Percentiles rank a stretch among this genome's conserved stretches.
Conservation (phyloP, 2,797 vertebrate genomes). For the Myotis myotis region DNA sequence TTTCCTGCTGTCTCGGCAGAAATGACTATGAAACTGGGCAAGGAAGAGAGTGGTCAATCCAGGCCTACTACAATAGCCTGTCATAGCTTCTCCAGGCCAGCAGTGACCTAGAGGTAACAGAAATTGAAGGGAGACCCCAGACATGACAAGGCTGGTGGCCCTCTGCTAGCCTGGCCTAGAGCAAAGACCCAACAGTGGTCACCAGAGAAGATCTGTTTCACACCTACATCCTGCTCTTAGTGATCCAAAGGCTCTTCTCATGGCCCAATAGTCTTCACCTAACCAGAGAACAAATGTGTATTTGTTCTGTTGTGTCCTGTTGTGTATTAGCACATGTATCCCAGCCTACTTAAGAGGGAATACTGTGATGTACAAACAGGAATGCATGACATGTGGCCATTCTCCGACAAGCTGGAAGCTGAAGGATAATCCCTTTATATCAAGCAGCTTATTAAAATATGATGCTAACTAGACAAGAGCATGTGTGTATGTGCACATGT, state of each 20-base stretch:
- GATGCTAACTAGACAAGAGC: not conserved
- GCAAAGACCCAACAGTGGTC: not conserved
- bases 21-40: not conserved
- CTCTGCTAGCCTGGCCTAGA: not conserved
- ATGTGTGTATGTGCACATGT: not conserved
- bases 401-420: not conserved
- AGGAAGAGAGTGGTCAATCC: not conserved
- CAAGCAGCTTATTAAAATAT: not conserved
- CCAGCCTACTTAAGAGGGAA: constrained; percentile 53
- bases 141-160: not conserved
- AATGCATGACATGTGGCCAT: constrained; percentile 49
- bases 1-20: not conserved
- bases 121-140: not conserved
- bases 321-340: not conserved
- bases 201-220: not conserved
- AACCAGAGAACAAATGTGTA: not conserved
- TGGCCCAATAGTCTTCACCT: fast-evolving
- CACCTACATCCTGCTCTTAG: not conserved
- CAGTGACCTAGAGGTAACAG: not conserved
- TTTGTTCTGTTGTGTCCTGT: not conserved
- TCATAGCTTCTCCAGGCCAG: not conserved
- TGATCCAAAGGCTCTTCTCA: not conserved
- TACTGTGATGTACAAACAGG: not conserved
- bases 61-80: not conserved
- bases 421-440: not conserved